Percentiles rank a stretch among this genome's conserved stretches.
Evolutionary conservation across 2,113 vertebrate species (phyloP).

Genomic region (Mastomys natalensis): DNA sequence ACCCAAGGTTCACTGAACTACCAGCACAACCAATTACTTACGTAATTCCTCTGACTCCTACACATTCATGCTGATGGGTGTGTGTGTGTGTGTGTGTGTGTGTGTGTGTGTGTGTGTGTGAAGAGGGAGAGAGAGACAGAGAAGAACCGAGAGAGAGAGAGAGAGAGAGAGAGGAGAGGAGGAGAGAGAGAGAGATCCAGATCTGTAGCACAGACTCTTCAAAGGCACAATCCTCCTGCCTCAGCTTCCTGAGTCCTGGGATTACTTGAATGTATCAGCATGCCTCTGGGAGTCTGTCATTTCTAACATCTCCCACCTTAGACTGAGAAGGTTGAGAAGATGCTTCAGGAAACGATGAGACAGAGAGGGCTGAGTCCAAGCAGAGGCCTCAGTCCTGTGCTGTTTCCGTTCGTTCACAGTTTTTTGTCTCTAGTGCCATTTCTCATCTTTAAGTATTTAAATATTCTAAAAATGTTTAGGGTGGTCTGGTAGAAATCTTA

Average conservation of each 20-base stretch:
- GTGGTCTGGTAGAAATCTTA: constrained; percentile 34
- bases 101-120: not conserved
- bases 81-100: not conserved
- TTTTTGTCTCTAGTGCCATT: not conserved
- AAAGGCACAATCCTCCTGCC: not conserved
- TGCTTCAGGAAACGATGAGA: not conserved
- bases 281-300: not conserved
- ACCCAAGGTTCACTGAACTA: not conserved
- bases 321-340: too few species aligned
- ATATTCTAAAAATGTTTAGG: not conserved
- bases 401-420: not conserved
- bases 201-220: not conserved
- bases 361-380: not conserved
- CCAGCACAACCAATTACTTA: not conserved
- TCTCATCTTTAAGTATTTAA: constrained; percentile 13
- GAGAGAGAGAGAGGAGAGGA: too few species aligned
- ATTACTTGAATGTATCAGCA: not conserved
- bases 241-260: not conserved
- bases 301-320: not conserved
- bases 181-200: accelerated
- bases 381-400: not conserved
- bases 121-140: not conserved
- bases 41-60: not conserved
- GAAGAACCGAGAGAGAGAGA: too few species aligned
- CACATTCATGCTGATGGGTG: not conserved